phyloP scores from a whole-genome alignment of 1,140 invertebrate genomes.

The Leptinotarsa undecemlineata region DNA sequence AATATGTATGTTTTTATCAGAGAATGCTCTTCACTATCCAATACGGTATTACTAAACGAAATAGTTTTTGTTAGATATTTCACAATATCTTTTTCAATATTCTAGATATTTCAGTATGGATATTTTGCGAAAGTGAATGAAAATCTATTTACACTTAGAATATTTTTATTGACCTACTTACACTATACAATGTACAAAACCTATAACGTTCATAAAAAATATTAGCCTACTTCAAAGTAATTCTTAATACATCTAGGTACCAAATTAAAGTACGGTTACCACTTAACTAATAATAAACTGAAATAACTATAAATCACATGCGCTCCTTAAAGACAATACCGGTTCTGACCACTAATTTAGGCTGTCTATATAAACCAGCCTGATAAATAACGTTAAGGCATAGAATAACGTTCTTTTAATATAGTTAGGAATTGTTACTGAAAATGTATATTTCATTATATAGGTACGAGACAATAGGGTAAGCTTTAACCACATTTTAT shows the following conservation, averaged over 20 bases:
- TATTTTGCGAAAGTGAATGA: too few species aligned
- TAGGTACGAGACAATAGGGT: background rate
- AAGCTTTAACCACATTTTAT: background rate
- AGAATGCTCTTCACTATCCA: too few species aligned
- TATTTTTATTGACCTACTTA: slow-evolving; percentile 26
- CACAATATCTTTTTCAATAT: too few species aligned
- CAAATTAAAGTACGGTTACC: slow-evolving; percentile 34
- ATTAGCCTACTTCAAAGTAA: slow-evolving; percentile 46
- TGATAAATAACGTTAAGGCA: slow-evolving; percentile 15
- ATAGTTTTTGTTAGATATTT: too few species aligned
- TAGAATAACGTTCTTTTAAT: background rate
- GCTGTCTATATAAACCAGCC: slow-evolving; percentile 21
- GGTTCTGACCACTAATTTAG: slow-evolving; percentile 18
- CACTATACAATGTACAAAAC: slow-evolving; percentile 56
- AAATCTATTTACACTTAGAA: slow-evolving; percentile 6
- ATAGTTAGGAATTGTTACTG: background rate
- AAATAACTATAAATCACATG: slow-evolving; percentile 41
- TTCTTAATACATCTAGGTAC: slow-evolving; percentile 32
- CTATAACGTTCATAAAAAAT: slow-evolving; percentile 53
- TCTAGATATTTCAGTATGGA: too few species aligned
- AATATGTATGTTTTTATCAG: too few species aligned
- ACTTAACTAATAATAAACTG: slow-evolving; percentile 30
- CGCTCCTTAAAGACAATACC: slow-evolving; percentile 36
- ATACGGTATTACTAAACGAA: too few species aligned
- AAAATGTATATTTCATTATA: too few species aligned